Conservation (phyloP, 2,113 vertebrate species). For the Nicator chloris region DNA sequence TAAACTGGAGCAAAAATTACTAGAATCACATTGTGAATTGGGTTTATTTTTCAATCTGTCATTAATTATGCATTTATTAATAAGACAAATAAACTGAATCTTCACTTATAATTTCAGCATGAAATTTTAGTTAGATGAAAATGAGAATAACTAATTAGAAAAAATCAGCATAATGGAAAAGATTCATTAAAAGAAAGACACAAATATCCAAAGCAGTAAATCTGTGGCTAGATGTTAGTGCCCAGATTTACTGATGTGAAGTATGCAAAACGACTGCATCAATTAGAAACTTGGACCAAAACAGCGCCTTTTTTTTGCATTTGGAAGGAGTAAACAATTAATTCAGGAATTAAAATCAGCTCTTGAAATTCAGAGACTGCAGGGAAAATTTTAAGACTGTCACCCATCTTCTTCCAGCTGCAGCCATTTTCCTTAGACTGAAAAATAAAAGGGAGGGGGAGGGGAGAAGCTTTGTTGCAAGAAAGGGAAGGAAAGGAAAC, state of each 20-base stretch:
- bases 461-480: neutral
- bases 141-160: slow-evolving; percentile 22
- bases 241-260: neutral
- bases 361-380: neutral
- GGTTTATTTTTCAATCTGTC: neutral
- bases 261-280: neutral
- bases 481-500: neutral
- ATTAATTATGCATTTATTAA: slow-evolving; percentile 25
- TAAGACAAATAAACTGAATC: slow-evolving; percentile 1
- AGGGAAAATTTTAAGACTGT: neutral
- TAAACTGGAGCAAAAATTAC: neutral
- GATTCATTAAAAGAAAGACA: neutral
- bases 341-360: neutral
- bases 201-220: neutral
- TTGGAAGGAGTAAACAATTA: slow-evolving; percentile 1
- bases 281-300: slow-evolving; percentile 3
- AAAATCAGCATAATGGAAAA: neutral
- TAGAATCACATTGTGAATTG: neutral
- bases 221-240: neutral
- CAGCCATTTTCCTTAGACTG: slow-evolving; percentile 23
- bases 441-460: neutral
- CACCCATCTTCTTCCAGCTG: neutral
- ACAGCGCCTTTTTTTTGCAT: neutral
- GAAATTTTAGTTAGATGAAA: slow-evolving; percentile 36
- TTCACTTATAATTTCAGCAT: slow-evolving; percentile 12